Percentiles rank a stretch among this genome's conserved stretches.
These are phyloP conservation scores for Plagodis pulveraria DNA, from an alignment of 2,888 invertebrate species.

Conservation along the genomic window DNA sequence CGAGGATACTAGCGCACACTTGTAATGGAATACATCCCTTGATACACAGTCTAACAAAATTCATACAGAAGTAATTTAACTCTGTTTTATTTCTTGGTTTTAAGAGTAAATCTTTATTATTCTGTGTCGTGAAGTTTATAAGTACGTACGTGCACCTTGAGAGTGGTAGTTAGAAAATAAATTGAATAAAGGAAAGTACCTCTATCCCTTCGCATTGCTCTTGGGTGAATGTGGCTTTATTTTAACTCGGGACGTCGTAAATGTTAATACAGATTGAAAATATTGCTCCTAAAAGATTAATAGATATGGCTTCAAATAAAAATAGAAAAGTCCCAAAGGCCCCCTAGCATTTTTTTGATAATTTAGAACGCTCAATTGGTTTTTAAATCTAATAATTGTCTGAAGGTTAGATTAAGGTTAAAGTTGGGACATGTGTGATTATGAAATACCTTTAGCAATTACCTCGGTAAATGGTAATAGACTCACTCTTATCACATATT, in stretches of 20 bases:
- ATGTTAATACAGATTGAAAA: constrained; percentile 54
- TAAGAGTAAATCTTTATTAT: constrained; percentile 19
- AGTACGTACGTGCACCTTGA: constrained; percentile 43
- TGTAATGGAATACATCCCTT: constrained; percentile 42
- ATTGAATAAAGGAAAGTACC: constrained; percentile 71
- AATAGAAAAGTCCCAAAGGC: background rate
- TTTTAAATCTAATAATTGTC: background rate
- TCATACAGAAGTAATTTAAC: constrained; percentile 3
- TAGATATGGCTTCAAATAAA: constrained; percentile 18
- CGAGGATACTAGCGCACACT: constrained; percentile 57
- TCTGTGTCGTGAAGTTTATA: constrained; percentile 45
- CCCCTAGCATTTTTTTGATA: background rate
- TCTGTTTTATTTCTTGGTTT: constrained; percentile 24
- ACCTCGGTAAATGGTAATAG: too few relatives aligned
- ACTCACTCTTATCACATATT: too few relatives aligned
- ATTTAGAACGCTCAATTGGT: background rate
- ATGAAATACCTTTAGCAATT: background rate
- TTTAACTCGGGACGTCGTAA: constrained; percentile 64
- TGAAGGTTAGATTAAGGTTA: background rate
- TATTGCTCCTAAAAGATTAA: constrained; percentile 50
- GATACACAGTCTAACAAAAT: constrained; percentile 49
- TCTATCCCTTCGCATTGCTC: constrained; percentile 56
- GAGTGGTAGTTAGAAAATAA: constrained; percentile 74
- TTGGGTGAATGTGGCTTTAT: constrained; percentile 67
- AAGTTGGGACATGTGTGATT: background rate